Base-by-base conservation (phyloP, 2,888 invertebrate species). In the Spialia ferax region DNA sequence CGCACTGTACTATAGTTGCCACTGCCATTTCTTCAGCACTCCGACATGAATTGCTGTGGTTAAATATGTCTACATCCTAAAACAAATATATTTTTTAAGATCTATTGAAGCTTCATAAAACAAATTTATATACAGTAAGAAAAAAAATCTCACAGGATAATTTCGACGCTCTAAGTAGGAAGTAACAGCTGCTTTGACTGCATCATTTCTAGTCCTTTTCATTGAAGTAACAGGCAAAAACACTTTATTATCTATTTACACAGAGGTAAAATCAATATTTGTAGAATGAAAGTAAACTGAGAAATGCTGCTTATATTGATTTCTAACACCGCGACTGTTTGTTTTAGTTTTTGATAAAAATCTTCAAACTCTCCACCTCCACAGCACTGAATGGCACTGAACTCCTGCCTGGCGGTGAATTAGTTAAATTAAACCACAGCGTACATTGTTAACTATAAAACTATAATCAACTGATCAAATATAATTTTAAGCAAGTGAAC, bases 21-120 rank as follows among this genome's bases (percentile, higher is more conserved):
- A 97, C 93, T 23, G 96, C 95, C 94, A 96, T 96, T 84, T 96
- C 96, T 84, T 95, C 96, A 77, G 94, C 95, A 80, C 92, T 95
- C 82, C 95, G 95, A 79, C 94, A 94, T 71, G 95, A 87, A 74
- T 93, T 94, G 71, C 95, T 92, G 79, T 94, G 95, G 63, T 94
- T 94, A 79, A 95, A 95, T 71, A 95, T 85, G 77, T 96, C 96
- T 71, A 92, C 90, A 77, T 96, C 95, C 96, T 96, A 77, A 29
- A 86, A 83, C 70, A 71, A 68, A 64, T 57, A 69, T 13, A 20
- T 50, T 50, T 22, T 50, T 22, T 6, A 13, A 50, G 48, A 50
- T 48, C 45, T 8, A 48, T 20, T 11, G 10, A 20, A 20, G 20
- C 18, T 3, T 50, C 62, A 60, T 48, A 62, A 60, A 26, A 69